Base-by-base conservation (phyloP, 2,888 invertebrate species). In the Zhuqinia jingwanae region DNA sequence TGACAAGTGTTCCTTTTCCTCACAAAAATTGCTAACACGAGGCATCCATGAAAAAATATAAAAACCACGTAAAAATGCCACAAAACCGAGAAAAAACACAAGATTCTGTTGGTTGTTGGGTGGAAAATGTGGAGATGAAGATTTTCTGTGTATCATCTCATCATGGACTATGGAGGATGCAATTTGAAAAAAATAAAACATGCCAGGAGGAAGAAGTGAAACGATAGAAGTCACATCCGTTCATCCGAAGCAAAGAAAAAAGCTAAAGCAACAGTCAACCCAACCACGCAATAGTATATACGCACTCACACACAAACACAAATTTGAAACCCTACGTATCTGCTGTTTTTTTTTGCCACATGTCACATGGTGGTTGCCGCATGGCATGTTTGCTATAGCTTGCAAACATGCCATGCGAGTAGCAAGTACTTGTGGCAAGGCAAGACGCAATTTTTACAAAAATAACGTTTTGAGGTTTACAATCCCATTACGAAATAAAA, bases 381-480 rank as follows among this genome's bases (percentile, higher is more conserved):
- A 17, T 53, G 56, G 27, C 63, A 27, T n/a, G n/a, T n/a, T n/a
- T n/a, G n/a, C n/a, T n/a, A n/a, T n/a, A n/a, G n/a, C n/a, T n/a
- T n/a, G n/a, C n/a, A n/a, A n/a, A n/a, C n/a, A n/a, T n/a, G n/a
- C n/a, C n/a, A n/a, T n/a, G n/a, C n/a, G n/a, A n/a, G n/a, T n/a
- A n/a, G n/a, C 73, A 73, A 50, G 73, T 50, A 10, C n/a, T n/a
- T n/a, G 10, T 50, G 73, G 73, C 25, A 25, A n/a, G 11, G 36
- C n/a, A n/a, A n/a, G n/a, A n/a, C n/a, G n/a, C n/a, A n/a, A n/a
- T n/a, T 36, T 30, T 75, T 50, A 63, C 36, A 63, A 68, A 73
- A 82, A 82, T 60, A 73, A 60, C 73, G 25, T 58, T 82, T 82
- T 82, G 56, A 82, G 81, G 81, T 82, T 82, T 82, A 82, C 81